Percentiles rank a stretch among this genome's conserved stretches.
These are phyloP conservation scores for Rallus limicola DNA, from an alignment of 2,113 vertebrate species.

Conservation along the genomic window DNA sequence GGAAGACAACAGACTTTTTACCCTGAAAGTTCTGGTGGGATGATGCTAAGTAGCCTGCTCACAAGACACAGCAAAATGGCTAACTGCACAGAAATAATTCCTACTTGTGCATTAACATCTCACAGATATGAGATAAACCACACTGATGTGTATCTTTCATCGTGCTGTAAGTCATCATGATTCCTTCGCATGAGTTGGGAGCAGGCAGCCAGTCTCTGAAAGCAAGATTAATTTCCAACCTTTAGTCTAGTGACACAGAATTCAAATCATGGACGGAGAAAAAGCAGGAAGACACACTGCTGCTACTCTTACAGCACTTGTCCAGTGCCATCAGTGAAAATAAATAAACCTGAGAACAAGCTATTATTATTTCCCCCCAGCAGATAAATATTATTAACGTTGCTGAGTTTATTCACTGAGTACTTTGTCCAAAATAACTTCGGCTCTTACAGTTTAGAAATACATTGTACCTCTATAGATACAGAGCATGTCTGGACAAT, in stretches of 20 bases:
- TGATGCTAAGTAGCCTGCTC: neutral
- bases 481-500: neutral
- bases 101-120: neutral
- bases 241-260: neutral
- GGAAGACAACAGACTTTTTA: neutral
- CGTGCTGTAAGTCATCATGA: neutral
- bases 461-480: neutral
- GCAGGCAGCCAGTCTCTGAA: neutral
- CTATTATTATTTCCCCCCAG: neutral
- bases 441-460: neutral
- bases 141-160: accelerated
- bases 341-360: neutral
- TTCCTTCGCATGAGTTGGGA: neutral
- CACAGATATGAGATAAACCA: neutral
- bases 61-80: neutral
- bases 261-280: neutral
- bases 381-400: neutral
- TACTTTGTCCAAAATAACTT: neutral
- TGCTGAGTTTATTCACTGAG: neutral
- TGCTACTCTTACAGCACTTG: neutral
- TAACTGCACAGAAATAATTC: neutral
- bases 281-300: neutral
- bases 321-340: neutral
- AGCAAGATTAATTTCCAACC: neutral
- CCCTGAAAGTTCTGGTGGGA: neutral